These are phyloP conservation scores for Reticulitermes speratus DNA, from an alignment of 1,140 invertebrate species.

Conservation along the genomic window DNA sequence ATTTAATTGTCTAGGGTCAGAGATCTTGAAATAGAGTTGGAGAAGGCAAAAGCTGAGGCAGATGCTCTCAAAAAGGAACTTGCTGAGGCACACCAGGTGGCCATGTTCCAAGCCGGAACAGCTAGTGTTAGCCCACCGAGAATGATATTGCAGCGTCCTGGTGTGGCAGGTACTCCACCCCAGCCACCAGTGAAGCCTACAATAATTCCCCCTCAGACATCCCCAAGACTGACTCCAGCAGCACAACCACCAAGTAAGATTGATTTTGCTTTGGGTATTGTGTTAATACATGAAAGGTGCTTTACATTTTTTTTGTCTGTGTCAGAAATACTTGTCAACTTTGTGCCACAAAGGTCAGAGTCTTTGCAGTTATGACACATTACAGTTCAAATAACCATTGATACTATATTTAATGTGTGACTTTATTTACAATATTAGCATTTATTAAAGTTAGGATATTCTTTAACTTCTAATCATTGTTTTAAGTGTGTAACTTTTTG, in stretches of 20 bases:
- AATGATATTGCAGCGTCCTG: slow-evolving; percentile 36
- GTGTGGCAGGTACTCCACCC: slow-evolving; percentile 39
- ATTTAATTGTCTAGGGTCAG: slow-evolving; percentile 38
- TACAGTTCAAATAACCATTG: too few relatives aligned
- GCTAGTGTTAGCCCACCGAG: slow-evolving; percentile 40
- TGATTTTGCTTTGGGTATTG: background rate
- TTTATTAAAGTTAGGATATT: too few relatives aligned
- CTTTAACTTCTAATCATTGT: too few relatives aligned
- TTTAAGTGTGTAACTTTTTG: too few relatives aligned
- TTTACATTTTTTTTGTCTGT: too few relatives aligned
- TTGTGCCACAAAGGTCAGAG: too few relatives aligned
- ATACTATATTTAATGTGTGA: too few relatives aligned
- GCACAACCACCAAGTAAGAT: slow-evolving; percentile 28
- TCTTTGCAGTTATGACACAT: too few relatives aligned
- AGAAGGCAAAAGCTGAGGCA: slow-evolving; percentile 46
- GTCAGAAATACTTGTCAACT: too few relatives aligned
- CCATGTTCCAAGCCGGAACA: slow-evolving; percentile 46
- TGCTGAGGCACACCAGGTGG: slow-evolving; percentile 49
- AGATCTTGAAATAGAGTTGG: slow-evolving; percentile 46
- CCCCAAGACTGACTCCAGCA: slow-evolving; percentile 37
- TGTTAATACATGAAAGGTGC: background rate
- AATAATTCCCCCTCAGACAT: slow-evolving; percentile 41
- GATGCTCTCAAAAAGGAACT: slow-evolving; percentile 55
- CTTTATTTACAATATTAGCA: too few relatives aligned
- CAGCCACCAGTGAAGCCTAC: slow-evolving; percentile 42